These are phyloP conservation scores for Rapana venosa DNA, from an alignment of 2,888 invertebrate genomes.

Conservation along the genomic window DNA sequence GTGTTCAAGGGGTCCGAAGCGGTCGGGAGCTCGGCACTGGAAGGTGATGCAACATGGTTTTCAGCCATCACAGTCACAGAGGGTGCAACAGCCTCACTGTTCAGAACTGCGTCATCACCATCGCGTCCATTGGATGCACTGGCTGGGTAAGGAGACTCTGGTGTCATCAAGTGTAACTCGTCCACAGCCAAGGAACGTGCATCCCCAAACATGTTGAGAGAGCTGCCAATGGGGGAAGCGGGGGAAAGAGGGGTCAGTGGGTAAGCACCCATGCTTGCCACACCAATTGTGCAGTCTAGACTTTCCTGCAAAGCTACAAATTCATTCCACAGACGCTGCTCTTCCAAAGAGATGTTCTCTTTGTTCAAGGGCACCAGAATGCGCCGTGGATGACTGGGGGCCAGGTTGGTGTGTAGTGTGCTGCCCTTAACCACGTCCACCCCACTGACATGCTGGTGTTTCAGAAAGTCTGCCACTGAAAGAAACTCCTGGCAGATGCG, in stretches of 20 bases:
- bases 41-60: slow-evolving; percentile 2
- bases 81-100: background rate
- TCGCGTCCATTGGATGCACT: slow-evolving; percentile 1
- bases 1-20: background rate
- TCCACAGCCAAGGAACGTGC: slow-evolving; percentile 13
- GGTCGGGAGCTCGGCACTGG: background rate
- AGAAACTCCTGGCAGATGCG: slow-evolving; percentile 71
- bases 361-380: slow-evolving; percentile 63
- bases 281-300: slow-evolving; percentile 34
- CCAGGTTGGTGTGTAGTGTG: slow-evolving; percentile 51
- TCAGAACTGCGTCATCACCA: background rate
- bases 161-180: slow-evolving; percentile 15
- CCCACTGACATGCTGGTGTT: slow-evolving; percentile 68
- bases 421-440: slow-evolving; percentile 55
- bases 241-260: slow-evolving; percentile 7
- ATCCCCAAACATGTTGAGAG: background rate
- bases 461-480: slow-evolving; percentile 69
- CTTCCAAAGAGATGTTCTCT: slow-evolving; percentile 59
- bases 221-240: background rate
- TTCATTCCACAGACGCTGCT: slow-evolving; percentile 64
- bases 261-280: slow-evolving; percentile 23
- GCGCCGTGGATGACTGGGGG: slow-evolving; percentile 61
- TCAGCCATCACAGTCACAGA: background rate
- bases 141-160: background rate
- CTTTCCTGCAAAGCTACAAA: slow-evolving; percentile 55